A percentile compares a stretch with the other conserved stretches of the same genome.
Evolutionary conservation across 1,140 invertebrate species (phyloP).

Genomic region (Ceratoteleas bidentatus): DNA sequence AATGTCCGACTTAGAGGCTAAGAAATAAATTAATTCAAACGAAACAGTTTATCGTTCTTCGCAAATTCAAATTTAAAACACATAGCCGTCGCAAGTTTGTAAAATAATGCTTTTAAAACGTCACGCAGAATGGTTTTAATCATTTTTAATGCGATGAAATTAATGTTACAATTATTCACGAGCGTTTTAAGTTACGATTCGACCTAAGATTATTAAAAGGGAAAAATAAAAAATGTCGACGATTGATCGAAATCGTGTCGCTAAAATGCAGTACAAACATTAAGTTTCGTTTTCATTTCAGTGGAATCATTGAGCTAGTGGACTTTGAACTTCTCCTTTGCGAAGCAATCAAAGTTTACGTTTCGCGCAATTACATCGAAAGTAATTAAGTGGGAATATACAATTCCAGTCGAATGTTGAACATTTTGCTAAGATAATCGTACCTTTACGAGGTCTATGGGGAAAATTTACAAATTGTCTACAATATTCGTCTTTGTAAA

Average conservation of each 20-base stretch:
- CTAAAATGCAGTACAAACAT: conserved; percentile 5
- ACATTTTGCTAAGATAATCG: neutral
- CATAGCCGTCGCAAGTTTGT: too few relatives aligned
- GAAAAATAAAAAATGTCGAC: neutral
- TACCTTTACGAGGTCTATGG: neutral
- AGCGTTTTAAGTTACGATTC: too few relatives aligned
- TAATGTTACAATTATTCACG: too few relatives aligned
- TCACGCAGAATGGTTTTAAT: too few relatives aligned
- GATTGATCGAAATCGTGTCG: neutral
- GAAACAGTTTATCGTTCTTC: too few relatives aligned
- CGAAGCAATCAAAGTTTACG: neutral
- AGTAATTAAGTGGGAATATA: conserved; percentile 3
- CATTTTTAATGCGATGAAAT: too few relatives aligned
- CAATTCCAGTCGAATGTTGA: neutral
- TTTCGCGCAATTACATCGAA: neutral
- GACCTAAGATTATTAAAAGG: too few relatives aligned
- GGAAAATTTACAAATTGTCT: conserved; percentile 1
- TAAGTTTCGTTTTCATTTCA: neutral
- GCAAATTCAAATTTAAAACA: too few relatives aligned
- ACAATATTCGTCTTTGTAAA: neutral
- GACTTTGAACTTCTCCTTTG: neutral
- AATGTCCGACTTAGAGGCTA: too few relatives aligned
- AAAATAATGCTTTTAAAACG: too few relatives aligned
- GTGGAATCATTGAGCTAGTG: neutral
- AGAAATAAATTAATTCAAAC: too few relatives aligned